A percentile compares a stretch with the other conserved stretches of the same genome.
phyloP scores from a whole-genome alignment of 2,797 vertebrate species.

The Rhynchonycteris naso region DNA sequence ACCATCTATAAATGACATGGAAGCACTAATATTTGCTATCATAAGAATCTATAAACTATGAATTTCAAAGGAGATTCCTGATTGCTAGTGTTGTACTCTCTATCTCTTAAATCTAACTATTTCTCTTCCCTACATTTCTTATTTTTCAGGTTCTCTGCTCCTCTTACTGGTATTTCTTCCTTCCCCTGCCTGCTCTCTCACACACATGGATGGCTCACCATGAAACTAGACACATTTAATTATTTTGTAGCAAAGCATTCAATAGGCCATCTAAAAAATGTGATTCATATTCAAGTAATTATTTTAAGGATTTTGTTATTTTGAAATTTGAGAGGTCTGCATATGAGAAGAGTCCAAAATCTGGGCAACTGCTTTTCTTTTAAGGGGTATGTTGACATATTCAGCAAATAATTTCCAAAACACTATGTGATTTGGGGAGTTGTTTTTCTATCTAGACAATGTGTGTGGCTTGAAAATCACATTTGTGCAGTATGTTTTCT shows the following conservation, averaged over 20 bases:
- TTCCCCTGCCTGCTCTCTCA: background rate
- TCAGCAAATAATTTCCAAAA: conserved; percentile 69
- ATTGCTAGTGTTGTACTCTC: background rate
- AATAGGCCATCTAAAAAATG: conserved; percentile 37
- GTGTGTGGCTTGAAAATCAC: conserved; percentile 54
- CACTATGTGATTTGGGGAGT: conserved; percentile 60
- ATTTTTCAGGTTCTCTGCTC: background rate
- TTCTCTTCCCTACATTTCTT: background rate
- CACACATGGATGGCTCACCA: background rate
- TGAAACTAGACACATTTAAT: background rate
- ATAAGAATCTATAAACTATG: background rate
- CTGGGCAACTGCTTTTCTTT: conserved; percentile 52
- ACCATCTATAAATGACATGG: background rate
- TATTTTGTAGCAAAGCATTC: background rate
- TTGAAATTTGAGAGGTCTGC: conserved; percentile 63
- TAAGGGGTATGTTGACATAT: conserved; percentile 26
- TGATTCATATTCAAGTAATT: conserved; percentile 28
- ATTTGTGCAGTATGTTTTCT: conserved; percentile 55
- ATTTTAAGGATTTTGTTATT: conserved; percentile 50
- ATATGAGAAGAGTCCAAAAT: conserved; percentile 50
- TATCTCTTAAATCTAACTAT: background rate
- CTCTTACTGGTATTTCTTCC: background rate
- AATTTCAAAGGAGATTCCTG: background rate
- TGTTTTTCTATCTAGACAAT: conserved; percentile 67
- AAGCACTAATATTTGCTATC: background rate